Base-by-base conservation (phyloP, 1,140 invertebrate genomes). In the Cydia strobilella region DNA sequence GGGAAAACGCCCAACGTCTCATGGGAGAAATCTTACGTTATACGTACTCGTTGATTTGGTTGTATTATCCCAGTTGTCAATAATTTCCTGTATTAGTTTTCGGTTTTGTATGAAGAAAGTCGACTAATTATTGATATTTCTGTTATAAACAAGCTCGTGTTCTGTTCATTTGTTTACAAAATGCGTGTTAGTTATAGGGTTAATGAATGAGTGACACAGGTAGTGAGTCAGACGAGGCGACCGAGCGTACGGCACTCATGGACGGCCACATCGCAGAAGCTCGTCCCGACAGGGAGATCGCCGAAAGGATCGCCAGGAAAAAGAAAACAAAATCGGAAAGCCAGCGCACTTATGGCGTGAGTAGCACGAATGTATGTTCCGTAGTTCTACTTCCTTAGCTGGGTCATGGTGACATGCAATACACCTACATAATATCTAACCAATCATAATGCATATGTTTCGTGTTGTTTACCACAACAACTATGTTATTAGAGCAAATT, bases 241-340 rank as follows among this genome's bases (percentile, higher is more conserved):
- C 95, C 88, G 96, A 96, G 93, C 95, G 95, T 81, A 96, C 96
- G 88, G 95, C 95, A 93, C 95, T 96, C 81, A 96, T 96, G 96
- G 96, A 96, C 93, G 95, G 94, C 86, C 96, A 96, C 94, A 96
- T 96, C 83, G 95, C 94, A 80, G 95, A 91, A 86, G 88, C 90
- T 72, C 87, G 89, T 73, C 86, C 90, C 23, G 87, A 86, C 76
- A 93, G 94, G 88, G 93, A 89, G 74, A 82, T 90, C 31, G 88
- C 87, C 77, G 91, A 90, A 79, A 85, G 90, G 73, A 90, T 89
- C 79, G 86, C 89, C 39, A 89, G 90, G 69, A 93, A 92, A 81
- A 80, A 88, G 62, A 91, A 91, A 80, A 85, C 85, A 13, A 92
- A 91, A 75, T 77, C 86, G 7, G 90, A 91, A 72, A 81, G 80